phyloP scores from a whole-genome alignment of 2,888 invertebrate genomes.

The Poecilus cupreus region DNA sequence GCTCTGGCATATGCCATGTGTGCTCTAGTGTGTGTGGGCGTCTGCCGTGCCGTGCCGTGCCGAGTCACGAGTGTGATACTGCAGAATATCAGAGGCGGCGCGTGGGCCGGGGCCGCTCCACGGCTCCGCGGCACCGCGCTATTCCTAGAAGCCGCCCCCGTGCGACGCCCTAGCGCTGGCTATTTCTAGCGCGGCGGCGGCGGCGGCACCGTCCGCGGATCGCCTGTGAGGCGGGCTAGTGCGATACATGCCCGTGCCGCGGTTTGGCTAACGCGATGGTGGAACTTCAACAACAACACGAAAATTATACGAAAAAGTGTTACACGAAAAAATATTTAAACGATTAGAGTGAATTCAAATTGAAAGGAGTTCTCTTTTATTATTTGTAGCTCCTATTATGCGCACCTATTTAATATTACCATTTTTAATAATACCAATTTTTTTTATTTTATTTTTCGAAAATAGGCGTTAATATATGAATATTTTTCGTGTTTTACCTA shows the following conservation, averaged over 20 bases:
- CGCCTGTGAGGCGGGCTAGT: neutral
- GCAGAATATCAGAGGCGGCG: slow-evolving; percentile 53
- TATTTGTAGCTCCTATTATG: too few relatives aligned
- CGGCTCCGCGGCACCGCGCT: slow-evolving; percentile 54
- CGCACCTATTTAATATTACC: too few relatives aligned
- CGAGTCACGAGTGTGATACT: slow-evolving; percentile 23
- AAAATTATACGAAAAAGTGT: too few relatives aligned
- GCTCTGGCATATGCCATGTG: neutral
- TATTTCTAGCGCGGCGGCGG: slow-evolving; percentile 60
- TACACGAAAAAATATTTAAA: too few relatives aligned
- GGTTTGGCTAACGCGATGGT: neutral
- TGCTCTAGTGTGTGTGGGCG: neutral
- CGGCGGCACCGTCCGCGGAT: neutral
- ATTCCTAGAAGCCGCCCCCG: slow-evolving; percentile 64
- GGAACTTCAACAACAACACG: too few relatives aligned
- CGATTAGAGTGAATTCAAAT: too few relatives aligned
- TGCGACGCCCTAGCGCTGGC: slow-evolving; percentile 60
- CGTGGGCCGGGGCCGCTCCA: slow-evolving; percentile 29
- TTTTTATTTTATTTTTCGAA: too few relatives aligned
- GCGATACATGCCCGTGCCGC: neutral
- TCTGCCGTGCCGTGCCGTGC: neutral
- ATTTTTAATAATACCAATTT: too few relatives aligned
- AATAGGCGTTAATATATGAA: too few relatives aligned
- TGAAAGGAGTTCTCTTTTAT: too few relatives aligned
- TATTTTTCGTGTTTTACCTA: too few relatives aligned